A percentile compares a stretch with the other conserved stretches of the same genome.
phyloP scores from a whole-genome alignment of 2,888 invertebrate genomes.

The Azorinus chamasolen region DNA sequence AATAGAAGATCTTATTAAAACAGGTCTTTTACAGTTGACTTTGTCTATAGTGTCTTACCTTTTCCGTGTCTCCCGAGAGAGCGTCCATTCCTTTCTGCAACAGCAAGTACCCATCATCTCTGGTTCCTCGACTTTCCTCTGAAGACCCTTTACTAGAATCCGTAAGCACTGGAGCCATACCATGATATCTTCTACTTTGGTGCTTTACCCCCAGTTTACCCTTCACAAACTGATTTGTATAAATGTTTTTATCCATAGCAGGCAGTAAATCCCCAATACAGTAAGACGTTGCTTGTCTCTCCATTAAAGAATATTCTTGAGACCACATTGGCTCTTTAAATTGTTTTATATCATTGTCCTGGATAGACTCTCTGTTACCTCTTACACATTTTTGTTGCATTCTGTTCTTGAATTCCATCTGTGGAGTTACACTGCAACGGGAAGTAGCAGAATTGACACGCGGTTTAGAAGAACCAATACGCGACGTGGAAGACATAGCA shows the following conservation, averaged over 20 bases:
- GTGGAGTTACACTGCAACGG: neutral
- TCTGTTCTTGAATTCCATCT: constrained; percentile 1
- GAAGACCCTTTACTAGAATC: neutral
- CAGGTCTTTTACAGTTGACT: too few species aligned
- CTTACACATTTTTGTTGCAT: constrained; percentile 5
- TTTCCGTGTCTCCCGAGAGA: constrained; percentile 38
- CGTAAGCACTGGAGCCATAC: constrained; percentile 9
- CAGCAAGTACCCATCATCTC: constrained; percentile 51
- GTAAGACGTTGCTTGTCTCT: constrained; percentile 51
- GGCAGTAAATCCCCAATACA: constrained; percentile 60
- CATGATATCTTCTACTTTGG: constrained; percentile 4
- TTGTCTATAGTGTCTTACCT: too few species aligned
- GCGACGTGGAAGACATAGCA: constrained; percentile 13
- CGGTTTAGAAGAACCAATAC: constrained; percentile 34
- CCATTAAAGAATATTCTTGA: constrained; percentile 35
- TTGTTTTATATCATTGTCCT: constrained; percentile 11
- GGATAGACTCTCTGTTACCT: neutral
- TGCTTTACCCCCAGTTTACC: constrained; percentile 21
- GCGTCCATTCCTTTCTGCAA: constrained; percentile 57
- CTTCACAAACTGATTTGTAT: constrained; percentile 33
- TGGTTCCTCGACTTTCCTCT: neutral
- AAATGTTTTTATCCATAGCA: constrained; percentile 62
- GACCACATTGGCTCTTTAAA: constrained; percentile 45
- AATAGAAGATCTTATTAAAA: too few species aligned
- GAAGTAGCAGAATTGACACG: constrained; percentile 33